phyloP scores from a whole-genome alignment of 2,113 vertebrate species.

The Charina bottae region DNA sequence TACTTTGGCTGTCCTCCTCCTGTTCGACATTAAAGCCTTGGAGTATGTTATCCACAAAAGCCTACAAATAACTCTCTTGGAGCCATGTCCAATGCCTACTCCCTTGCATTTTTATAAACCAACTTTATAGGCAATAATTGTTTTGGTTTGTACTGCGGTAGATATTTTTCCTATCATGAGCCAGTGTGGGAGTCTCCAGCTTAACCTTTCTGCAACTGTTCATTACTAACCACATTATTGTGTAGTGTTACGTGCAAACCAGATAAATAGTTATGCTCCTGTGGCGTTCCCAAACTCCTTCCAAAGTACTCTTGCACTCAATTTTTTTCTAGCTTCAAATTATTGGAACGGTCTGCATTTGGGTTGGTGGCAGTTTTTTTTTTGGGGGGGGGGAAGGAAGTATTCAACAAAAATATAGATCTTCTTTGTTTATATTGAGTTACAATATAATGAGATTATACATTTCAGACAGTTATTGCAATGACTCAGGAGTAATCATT shows the following conservation, averaged over 20 bases:
- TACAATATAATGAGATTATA: constrained; percentile 64
- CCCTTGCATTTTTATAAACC: constrained; percentile 54
- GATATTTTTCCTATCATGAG: neutral
- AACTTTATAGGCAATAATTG: constrained; percentile 35
- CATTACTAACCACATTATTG: neutral
- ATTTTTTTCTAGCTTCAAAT: constrained; percentile 10
- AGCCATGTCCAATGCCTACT: constrained; percentile 26
- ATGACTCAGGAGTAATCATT: constrained; percentile 49
- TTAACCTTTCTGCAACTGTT: neutral
- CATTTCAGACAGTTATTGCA: constrained; percentile 59
- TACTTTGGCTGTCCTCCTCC: constrained; percentile 16
- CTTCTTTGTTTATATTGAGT: constrained; percentile 39
- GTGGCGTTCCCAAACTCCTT: neutral
- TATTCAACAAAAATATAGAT: constrained; percentile 49
- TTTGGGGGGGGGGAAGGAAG: neutral
- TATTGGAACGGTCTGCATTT: constrained; percentile 46
- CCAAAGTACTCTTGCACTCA: neutral
- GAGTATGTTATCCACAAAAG: constrained; percentile 37
- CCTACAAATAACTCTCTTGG: constrained; percentile 14
- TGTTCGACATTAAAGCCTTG: constrained; percentile 27
- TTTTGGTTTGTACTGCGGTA: neutral
- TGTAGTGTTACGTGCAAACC: neutral
- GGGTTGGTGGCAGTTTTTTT: constrained; percentile 5
- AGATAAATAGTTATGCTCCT: neutral
- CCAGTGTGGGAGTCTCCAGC: neutral